phyloP scores from a whole-genome alignment of 2,113 vertebrate genomes.

The Vireo altiloquus region DNA sequence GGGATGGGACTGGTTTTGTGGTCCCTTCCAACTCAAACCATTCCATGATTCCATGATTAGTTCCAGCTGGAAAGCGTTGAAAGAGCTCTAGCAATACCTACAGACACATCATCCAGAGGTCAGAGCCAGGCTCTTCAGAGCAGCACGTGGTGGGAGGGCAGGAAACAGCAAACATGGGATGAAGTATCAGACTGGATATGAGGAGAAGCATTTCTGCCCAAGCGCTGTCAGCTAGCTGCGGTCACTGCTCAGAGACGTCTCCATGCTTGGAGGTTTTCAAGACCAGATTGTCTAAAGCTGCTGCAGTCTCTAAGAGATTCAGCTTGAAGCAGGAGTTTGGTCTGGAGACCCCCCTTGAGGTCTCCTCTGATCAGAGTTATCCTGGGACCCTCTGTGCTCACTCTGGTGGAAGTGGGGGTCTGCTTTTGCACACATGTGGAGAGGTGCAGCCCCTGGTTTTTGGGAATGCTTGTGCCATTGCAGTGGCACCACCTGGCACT shows the following conservation, averaged over 20 bases:
- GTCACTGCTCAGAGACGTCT: neutral
- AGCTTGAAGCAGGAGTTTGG: neutral
- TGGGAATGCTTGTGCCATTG: neutral
- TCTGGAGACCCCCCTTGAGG: neutral
- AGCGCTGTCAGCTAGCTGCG: neutral
- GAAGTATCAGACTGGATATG: neutral
- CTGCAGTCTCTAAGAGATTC: neutral
- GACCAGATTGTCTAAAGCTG: neutral
- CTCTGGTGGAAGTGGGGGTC: neutral
- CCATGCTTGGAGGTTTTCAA: neutral
- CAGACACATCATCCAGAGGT: neutral
- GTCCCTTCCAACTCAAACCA: neutral
- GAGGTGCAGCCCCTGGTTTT: neutral
- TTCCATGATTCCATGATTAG: neutral
- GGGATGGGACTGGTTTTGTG: rapidly evolving
- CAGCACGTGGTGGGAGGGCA: neutral
- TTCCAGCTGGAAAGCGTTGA: neutral
- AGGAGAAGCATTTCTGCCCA: neutral
- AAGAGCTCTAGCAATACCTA: neutral
- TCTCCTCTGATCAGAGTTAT: neutral
- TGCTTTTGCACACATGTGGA: neutral
- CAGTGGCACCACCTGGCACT: neutral
- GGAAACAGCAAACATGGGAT: neutral
- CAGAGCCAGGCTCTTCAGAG: neutral
- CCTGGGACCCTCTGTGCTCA: neutral